Conservation (phyloP, 2,113 vertebrate genomes). For the Microcebus ravelobensis region DNA sequence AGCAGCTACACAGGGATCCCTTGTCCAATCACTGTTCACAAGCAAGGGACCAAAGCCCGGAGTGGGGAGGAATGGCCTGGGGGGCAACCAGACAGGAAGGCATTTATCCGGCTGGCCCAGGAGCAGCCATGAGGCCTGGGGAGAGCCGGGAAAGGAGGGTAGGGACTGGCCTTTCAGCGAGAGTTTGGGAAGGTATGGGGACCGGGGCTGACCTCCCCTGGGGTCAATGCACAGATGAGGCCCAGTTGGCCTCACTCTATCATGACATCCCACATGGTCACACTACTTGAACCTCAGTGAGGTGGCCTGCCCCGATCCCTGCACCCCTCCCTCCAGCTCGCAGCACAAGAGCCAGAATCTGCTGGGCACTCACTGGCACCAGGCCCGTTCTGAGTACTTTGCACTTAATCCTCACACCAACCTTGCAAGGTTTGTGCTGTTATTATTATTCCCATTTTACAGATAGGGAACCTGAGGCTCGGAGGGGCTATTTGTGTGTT, state of each 20-base stretch:
- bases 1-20: too few species aligned
- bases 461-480: not conserved
- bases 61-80: too few species aligned
- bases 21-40: not conserved
- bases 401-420: not conserved
- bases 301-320: not conserved
- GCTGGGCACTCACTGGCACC: too few species aligned
- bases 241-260: not conserved
- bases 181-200: not conserved
- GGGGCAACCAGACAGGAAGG: not conserved
- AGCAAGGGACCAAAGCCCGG: not conserved
- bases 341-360: not conserved
- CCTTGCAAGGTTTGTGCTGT: too few species aligned
- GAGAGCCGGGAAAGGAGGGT: not conserved
- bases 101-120: not conserved
- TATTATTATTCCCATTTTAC: not conserved
- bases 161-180: not conserved
- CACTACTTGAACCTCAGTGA: not conserved
- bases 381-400: not conserved
- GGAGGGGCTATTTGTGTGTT: not conserved
- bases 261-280: accelerated
- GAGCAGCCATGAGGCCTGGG: not conserved
- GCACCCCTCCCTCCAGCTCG: not conserved
- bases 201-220: not conserved
- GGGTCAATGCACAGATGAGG: not conserved